These are phyloP conservation scores for Drosophila chauvacae DNA, from an alignment of 1,140 invertebrate genomes.

Conservation along the genomic window DNA sequence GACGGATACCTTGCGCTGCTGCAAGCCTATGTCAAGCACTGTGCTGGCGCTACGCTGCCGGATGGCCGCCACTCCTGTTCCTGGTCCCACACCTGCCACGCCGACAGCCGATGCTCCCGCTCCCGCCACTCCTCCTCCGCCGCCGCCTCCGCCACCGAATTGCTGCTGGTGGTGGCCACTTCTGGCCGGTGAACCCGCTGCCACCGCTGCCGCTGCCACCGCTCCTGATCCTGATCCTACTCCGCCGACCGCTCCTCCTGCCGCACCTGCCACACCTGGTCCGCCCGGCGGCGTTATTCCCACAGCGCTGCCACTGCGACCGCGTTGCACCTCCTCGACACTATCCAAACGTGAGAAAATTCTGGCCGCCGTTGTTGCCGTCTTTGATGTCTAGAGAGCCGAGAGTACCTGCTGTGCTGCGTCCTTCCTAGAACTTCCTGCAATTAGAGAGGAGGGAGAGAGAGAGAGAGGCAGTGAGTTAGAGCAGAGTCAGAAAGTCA, in stretches of 20 bases:
- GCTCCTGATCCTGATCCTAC: slow-evolving; percentile 24
- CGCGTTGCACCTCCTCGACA: slow-evolving; percentile 81
- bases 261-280: slow-evolving; percentile 42
- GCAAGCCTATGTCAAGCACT: slow-evolving; percentile 65
- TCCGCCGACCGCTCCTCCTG: slow-evolving; percentile 9
- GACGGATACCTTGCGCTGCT: slow-evolving; percentile 56
- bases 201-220: slow-evolving; percentile 61
- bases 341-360: slow-evolving; percentile 84
- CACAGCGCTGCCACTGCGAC: slow-evolving; percentile 82
- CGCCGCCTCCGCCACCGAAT: slow-evolving; percentile 40
- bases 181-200: slow-evolving; percentile 74
- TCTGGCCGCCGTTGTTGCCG: slow-evolving; percentile 84
- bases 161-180: slow-evolving; percentile 64
- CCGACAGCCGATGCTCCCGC: slow-evolving; percentile 41
- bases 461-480: background rate
- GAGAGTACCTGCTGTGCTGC: slow-evolving; percentile 27
- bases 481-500: slow-evolving; percentile 8
- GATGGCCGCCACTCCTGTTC: slow-evolving; percentile 25
- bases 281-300: slow-evolving; percentile 67
- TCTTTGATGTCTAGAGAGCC: slow-evolving; percentile 60
- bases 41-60: slow-evolving; percentile 74
- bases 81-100: slow-evolving; percentile 37
- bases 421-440: slow-evolving; percentile 26
- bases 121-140: slow-evolving; percentile 42
- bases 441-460: background rate